Base-by-base conservation (phyloP, 1,140 invertebrate genomes). In the Trichogramma pretiosum region DNA sequence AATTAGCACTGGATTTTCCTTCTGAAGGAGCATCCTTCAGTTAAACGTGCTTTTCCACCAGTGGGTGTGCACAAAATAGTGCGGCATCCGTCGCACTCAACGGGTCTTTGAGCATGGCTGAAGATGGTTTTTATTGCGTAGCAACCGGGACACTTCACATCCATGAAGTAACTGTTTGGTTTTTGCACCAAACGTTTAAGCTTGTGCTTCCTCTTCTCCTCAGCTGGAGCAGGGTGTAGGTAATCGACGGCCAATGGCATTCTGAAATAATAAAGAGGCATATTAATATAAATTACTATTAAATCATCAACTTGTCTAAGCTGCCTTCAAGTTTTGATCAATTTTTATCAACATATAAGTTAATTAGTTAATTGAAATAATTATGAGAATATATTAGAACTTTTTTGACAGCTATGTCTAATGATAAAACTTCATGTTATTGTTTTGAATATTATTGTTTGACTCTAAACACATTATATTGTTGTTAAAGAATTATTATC, bases 121-220 rank as follows among this genome's bases (percentile, higher is more conserved):
- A 99, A 99, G 54, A 99, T 94, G 48, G 94, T 98, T 58, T 93
- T 98, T 57, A 99, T 99, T 68, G 94, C 97, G 73, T 96, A 97
- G 72, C 96, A 99, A 50, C 93, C 93, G 49, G 95, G 95, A 71
- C 96, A 99, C 79, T 99, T 99, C 8, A 99, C 96, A 78, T 99
- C 96, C 95, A 99, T 99, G 73, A 99, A 99, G 69, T 94, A 99
- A 56, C 93, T 97, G 74, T 99, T 99, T 5, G 96, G 96, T 70
- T 95, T 93, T 70, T 98, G 96, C 35, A 99, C 96, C 56, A 99
- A 79, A 60, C 96, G 80, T 74, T 98, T 98, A 59, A 96, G 73
- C 72, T 98, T 98, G 72, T 91, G 81, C 77, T 93, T 93, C 69
- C 88, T 87, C 72, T 95, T 95, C 68, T 98, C 93, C 65, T 93